These are phyloP conservation scores for Lordiphosa collinella DNA, from an alignment of 1,140 invertebrate species.

Conservation along the genomic window DNA sequence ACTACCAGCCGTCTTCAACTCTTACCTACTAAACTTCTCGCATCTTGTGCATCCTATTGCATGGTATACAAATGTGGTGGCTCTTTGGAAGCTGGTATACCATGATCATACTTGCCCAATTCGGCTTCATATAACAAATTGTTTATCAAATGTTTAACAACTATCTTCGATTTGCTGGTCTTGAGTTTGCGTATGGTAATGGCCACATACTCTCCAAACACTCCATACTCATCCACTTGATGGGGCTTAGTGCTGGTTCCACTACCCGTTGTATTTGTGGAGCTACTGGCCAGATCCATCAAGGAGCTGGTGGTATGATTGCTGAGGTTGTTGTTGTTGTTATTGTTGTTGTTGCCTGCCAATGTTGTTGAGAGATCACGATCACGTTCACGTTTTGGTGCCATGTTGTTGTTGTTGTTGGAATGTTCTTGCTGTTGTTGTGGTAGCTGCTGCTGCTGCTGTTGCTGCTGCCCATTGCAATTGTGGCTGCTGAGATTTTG, in stretches of 20 bases:
- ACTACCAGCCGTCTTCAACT: no score
- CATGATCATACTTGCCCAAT: constrained; percentile 75
- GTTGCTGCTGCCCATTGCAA: constrained; percentile 27
- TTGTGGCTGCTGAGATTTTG: constrained; percentile 38
- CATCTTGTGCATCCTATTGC: constrained; percentile 32
- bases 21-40: background rate
- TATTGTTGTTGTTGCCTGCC: constrained; percentile 15
- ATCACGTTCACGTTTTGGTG: constrained; percentile 74
- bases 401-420: constrained; percentile 70
- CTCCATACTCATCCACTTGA: constrained; percentile 72
- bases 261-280: constrained; percentile 37
- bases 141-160: constrained; percentile 74
- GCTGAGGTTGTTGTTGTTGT: constrained; percentile 25
- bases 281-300: constrained; percentile 22
- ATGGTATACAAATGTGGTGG: constrained; percentile 76
- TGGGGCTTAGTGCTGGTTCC: constrained; percentile 38
- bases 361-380: constrained; percentile 60
- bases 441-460: constrained; percentile 9
- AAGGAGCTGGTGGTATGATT: constrained; percentile 10
- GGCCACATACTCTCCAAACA: constrained; percentile 76
- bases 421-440: constrained; percentile 39
- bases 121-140: constrained; percentile 74
- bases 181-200: constrained; percentile 77
- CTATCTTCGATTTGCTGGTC: constrained; percentile 74
- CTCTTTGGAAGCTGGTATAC: constrained; percentile 70